Base-by-base conservation (phyloP, 2,113 vertebrate genomes). In the Tachysurus fulvidraco region DNA sequence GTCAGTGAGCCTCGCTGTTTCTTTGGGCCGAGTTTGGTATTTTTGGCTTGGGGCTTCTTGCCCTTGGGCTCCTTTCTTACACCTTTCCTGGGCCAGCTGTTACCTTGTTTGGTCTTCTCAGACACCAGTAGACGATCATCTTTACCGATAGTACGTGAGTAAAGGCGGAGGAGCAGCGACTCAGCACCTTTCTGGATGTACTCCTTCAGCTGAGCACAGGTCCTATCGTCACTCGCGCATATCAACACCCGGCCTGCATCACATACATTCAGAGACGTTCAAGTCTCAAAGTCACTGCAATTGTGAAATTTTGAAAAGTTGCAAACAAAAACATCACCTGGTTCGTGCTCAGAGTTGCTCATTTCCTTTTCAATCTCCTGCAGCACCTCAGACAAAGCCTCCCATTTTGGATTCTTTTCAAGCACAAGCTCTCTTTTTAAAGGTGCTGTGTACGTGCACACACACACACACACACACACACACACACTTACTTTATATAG, bases 361-460 rank as follows among this genome's bases (percentile, higher is more conserved):
- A 98, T 98, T 91, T 98, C 98, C 83, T 87, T 95, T 93, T 99
- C 97, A 67, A 99, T 98, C 95, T 99, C 98, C 90, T 96, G 95
- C 90, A 99, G 88, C 8, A 99, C 97, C 89, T 98, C 96, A 0
- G 93, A 95, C 74, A 99, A 92, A 17, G 97, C 97, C 90, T 96
- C 97, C 98, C 98, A 99, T 92, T 99, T 99, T 0, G 98, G 98
- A 86, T 96, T 99, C 90, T 92, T 96, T 93, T 99, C 98, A 85
- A 99, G 93, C 84, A 99, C 95, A 90, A 98, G 93, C 83, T 97
- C 95, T 84, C 93, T 95, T 92, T 95, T 97, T 76, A 94, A 96
- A 94, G 86, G 81, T 7, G 25, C 87, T 88, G n/a, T 13, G 83
- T 91, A 92, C 59, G 90, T n/a, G 84, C 83, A 89, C 28, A 88